Conservation (phyloP, 2,113 vertebrate species). For the Oreochromis spilurus region DNA sequence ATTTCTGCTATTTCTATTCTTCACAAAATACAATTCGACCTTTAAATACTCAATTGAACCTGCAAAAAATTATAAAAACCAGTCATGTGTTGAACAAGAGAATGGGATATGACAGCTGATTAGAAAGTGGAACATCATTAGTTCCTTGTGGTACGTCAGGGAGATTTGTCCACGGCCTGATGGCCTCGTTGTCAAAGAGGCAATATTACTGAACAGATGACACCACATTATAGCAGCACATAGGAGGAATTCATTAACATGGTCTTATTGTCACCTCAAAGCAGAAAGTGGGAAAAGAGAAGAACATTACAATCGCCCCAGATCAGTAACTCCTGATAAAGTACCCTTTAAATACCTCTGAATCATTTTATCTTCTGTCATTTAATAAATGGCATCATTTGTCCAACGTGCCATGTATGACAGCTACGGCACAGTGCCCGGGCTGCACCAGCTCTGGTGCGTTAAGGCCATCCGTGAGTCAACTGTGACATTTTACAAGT, state of each 20-base stretch:
- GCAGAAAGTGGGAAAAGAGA: conserved; percentile 30
- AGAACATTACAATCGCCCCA: conserved; percentile 31
- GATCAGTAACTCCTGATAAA: conserved; percentile 57
- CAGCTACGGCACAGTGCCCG: not conserved
- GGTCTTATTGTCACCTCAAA: conserved; percentile 58
- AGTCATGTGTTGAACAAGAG: conserved; percentile 27
- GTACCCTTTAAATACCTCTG: conserved; percentile 51
- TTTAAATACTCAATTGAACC: conserved; percentile 64
- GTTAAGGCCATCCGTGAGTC: not conserved
- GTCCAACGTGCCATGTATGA: conserved; percentile 17
- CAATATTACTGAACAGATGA: conserved; percentile 53
- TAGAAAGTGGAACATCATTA: conserved; percentile 57
- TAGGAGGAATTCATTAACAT: conserved; percentile 61
- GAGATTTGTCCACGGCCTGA: conserved; percentile 48
- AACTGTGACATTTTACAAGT: conserved; percentile 30
- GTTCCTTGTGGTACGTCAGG: conserved; percentile 44
- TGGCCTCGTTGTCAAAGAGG: conserved; percentile 56
- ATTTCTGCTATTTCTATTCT: conserved; percentile 22
- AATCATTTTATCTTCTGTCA: conserved; percentile 24
- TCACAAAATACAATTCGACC: conserved; percentile 48
- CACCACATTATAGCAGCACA: conserved; percentile 51
- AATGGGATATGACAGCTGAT: conserved; percentile 62
- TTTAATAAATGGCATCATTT: conserved; percentile 44
- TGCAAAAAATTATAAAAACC: conserved; percentile 45
- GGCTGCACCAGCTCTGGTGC: not conserved